Base-by-base conservation (phyloP, 2,797 vertebrate species). In the Rhinoraja longicauda region DNA sequence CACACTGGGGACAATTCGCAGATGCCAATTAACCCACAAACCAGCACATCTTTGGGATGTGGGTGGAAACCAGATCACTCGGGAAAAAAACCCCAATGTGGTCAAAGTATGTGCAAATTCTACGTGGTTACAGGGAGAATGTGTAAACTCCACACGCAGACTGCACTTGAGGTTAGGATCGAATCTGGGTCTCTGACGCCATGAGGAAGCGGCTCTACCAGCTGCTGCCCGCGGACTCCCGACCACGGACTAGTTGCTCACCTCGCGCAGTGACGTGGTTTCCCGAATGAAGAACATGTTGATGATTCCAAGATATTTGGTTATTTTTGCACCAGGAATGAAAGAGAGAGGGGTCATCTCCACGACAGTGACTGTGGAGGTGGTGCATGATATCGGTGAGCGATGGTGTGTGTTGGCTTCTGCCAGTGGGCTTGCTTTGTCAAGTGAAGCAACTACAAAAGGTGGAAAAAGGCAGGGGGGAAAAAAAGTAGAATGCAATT, bases 251-350 rank as follows among this genome's bases (percentile, higher is more conserved):
- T 39, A 32, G 21, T 32, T n/a, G 94, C 95, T 95, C 96, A 99
- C 99, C 98, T 99, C 99, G 70, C 98, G 97, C 88, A 99, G 96
- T 1, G 99, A 99, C 59, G 98, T 99, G 0, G 99, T 99, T 96
- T 99, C 99, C 93, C 99, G 96, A 94, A 99, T 99, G 94, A 99
- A 99, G 95, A 99, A 99, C 98, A 99, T 99, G 96, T 99, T 99
- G 96, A 99, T 99, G 95, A 99, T 99, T 29, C 99, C 99, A 0
- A 99, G 98, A 93, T 98, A 99, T 93, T 99, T 99, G 73, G 98
- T 97, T 95, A 99, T 98, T 96, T 98, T 98, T 17, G 97, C 98
- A 94, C 98, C 98, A 24, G 98, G 98, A 62, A 99, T 97, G 94
- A 99, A 99, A 93, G 99, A 98, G 57, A 99, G 97, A 0, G 99